phyloP scores from a whole-genome alignment of 1,140 invertebrate genomes.

The Anastatus disparis region DNA sequence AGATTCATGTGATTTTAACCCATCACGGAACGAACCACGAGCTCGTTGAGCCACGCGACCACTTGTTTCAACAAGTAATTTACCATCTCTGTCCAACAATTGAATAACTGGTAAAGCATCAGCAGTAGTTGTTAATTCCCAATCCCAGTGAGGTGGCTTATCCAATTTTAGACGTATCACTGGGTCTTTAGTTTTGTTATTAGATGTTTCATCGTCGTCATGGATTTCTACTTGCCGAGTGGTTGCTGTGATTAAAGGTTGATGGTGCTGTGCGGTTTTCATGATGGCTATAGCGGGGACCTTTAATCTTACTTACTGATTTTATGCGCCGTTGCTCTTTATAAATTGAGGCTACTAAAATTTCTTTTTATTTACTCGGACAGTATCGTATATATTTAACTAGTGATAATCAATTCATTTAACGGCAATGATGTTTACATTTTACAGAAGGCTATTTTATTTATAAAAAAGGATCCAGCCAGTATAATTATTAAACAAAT shows the following conservation, averaged over 20 bases:
- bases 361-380: too few relatives aligned
- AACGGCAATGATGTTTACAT: too few relatives aligned
- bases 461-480: too few relatives aligned
- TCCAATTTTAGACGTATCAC: conserved; percentile 56
- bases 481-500: too few relatives aligned
- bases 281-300: too few relatives aligned
- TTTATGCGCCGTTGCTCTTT: not conserved
- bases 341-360: too few relatives aligned
- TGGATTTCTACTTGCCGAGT: conserved; percentile 38
- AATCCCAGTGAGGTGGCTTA: conserved; percentile 59
- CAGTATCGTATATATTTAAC: too few relatives aligned
- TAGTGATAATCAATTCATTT: too few relatives aligned
- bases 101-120: conserved; percentile 58
- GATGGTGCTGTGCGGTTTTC: conserved; percentile 43
- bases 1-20: conserved; percentile 51
- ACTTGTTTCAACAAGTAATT: conserved; percentile 57
- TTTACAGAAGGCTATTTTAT: too few relatives aligned
- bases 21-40: conserved; percentile 56
- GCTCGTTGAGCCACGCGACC: conserved; percentile 57
- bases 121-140: conserved; percentile 60
- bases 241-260: conserved; percentile 49
- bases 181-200: conserved; percentile 42
- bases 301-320: conserved; percentile 17
- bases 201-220: conserved; percentile 8
- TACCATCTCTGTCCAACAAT: conserved; percentile 58